These are phyloP conservation scores for Lophius piscatorius DNA, from an alignment of 2,113 vertebrate species.

Conservation along the genomic window DNA sequence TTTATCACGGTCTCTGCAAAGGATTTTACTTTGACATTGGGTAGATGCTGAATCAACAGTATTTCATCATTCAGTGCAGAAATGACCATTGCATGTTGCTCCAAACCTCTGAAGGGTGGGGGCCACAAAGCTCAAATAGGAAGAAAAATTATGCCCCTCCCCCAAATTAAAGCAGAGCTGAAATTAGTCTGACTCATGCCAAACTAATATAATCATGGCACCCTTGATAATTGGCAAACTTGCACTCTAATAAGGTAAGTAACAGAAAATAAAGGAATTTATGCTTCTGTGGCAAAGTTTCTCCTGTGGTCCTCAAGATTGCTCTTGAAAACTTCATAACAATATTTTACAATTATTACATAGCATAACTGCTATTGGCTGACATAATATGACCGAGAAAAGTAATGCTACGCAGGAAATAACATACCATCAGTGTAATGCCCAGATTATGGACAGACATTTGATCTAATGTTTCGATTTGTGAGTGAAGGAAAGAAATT, in stretches of 20 bases:
- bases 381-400: background rate
- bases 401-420: background rate
- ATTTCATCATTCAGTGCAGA: no score
- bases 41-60: constrained; percentile 20
- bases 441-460: background rate
- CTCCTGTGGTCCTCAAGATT: background rate
- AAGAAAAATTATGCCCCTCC: background rate
- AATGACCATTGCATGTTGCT: no score
- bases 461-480: background rate
- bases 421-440: background rate
- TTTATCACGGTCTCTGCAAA: constrained; percentile 34
- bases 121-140: background rate
- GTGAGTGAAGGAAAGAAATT: background rate
- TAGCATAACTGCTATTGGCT: background rate
- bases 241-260: constrained; percentile 1
- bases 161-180: background rate
- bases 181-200: background rate
- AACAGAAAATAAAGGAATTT: background rate
- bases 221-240: background rate
- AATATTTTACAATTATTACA: background rate
- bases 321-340: background rate
- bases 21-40: constrained; percentile 26
- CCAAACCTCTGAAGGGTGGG: background rate
- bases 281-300: background rate
- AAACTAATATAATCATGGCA: background rate